Evolutionary conservation across 2,888 invertebrate genomes (phyloP).

Genomic region (Selenia dentaria): DNA sequence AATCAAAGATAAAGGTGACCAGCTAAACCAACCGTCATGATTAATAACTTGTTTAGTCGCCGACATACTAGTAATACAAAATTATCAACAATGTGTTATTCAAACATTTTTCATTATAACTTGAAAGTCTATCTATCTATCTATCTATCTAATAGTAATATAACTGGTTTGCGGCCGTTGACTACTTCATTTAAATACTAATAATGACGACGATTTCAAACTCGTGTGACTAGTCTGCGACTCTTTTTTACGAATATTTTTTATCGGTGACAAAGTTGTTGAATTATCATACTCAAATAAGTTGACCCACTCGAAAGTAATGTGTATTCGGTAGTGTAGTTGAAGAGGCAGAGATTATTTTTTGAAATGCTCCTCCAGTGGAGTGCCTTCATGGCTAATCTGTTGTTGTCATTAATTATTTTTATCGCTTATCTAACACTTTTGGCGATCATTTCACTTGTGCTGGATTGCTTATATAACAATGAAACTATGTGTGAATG

Average conservation of each 20-base stretch:
- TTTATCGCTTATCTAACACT: conserved; percentile 82
- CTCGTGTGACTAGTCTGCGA: too few species aligned
- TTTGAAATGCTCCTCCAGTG: conserved; percentile 81
- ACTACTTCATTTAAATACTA: too few species aligned
- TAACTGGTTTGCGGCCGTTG: too few species aligned
- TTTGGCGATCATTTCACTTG: conserved; percentile 66
- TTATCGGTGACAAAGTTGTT: conserved; percentile 45
- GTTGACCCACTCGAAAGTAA: conserved; percentile 79
- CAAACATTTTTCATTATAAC: too few species aligned
- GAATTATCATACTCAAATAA: conserved; percentile 70
- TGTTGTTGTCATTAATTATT: conserved; percentile 82
- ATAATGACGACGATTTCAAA: too few species aligned
- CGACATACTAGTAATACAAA: too few species aligned
- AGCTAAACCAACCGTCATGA: conserved; percentile 11
- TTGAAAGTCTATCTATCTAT: too few species aligned
- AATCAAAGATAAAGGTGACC: conserved; percentile 26
- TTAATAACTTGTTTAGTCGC: conserved; percentile 11
- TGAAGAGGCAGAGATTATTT: conserved; percentile 81
- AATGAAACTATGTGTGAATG: conserved; percentile 43
- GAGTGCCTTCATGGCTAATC: conserved; percentile 79
- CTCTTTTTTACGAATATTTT: conserved; percentile 8
- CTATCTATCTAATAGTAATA: too few species aligned
- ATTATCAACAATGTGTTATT: too few species aligned
- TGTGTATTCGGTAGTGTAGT: conserved; percentile 69
- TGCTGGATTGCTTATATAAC: conserved; percentile 63